Percentiles rank a stretch among this genome's conserved stretches.
Evolutionary conservation across 1,140 invertebrate species (phyloP).

Genomic region (Neoseiulus cucumeris): DNA sequence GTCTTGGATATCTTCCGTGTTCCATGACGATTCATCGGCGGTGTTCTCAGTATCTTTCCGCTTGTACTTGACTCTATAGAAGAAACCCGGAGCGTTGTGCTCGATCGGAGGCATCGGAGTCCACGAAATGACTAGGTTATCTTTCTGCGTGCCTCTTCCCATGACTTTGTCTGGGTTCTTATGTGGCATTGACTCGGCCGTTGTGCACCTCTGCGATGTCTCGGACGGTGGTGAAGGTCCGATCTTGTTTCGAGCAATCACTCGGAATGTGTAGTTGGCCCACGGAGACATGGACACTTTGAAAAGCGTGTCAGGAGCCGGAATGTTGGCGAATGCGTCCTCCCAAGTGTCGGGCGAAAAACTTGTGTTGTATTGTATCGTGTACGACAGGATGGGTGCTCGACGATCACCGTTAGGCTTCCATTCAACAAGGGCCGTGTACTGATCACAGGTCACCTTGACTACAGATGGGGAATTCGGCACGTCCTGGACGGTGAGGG

Average conservation of each 20-base stretch:
- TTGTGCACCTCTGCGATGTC: slow-evolving; percentile 56
- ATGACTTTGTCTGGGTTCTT: slow-evolving; percentile 89
- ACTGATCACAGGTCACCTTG: slow-evolving; percentile 41
- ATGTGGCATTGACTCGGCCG: slow-evolving; percentile 62
- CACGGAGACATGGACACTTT: slow-evolving; percentile 60
- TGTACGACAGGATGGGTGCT: slow-evolving; percentile 73
- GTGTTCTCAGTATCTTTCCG: slow-evolving; percentile 47
- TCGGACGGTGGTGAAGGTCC: slow-evolving; percentile 64
- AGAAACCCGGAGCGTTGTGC: slow-evolving; percentile 80
- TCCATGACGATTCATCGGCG: slow-evolving; percentile 46
- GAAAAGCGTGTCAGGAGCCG: slow-evolving; percentile 54
- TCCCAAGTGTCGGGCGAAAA: slow-evolving; percentile 86
- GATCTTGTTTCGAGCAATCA: slow-evolving; percentile 79
- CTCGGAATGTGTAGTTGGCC: slow-evolving; percentile 90
- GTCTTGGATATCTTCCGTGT: slow-evolving; percentile 34
- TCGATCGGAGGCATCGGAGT: slow-evolving; percentile 87
- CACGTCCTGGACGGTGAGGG: slow-evolving; percentile 80
- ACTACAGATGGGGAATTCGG: slow-evolving; percentile 63
- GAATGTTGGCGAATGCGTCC: slow-evolving; percentile 45
- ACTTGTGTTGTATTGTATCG: slow-evolving; percentile 79
- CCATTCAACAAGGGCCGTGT: slow-evolving; percentile 58
- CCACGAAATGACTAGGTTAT: slow-evolving; percentile 85
- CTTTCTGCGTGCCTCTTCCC: slow-evolving; percentile 62
- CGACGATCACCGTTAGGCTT: slow-evolving; percentile 73
- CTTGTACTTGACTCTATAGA: slow-evolving; percentile 70